Percentiles rank a stretch among this genome's conserved stretches.
Evolutionary conservation across 2,113 vertebrate species (phyloP).

Genomic region (Glareola pratincola): DNA sequence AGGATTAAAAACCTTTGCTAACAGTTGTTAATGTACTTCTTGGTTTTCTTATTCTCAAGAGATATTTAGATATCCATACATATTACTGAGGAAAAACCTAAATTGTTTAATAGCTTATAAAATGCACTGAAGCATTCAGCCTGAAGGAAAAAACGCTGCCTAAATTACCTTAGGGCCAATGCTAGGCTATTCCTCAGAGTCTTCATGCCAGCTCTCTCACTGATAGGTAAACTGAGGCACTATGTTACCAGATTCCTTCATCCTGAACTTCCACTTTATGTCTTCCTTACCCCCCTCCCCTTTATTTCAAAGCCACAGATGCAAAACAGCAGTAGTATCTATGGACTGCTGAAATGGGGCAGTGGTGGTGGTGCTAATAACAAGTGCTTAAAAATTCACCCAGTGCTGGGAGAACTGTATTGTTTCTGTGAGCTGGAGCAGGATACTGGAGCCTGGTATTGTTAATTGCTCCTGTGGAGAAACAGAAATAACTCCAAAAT

Average conservation of each 20-base stretch:
- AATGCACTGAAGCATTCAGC: neutral
- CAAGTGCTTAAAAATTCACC: neutral
- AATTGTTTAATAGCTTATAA: conserved; percentile 1
- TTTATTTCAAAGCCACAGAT: neutral
- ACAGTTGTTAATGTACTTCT: neutral
- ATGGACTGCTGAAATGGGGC: neutral
- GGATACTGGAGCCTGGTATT: neutral
- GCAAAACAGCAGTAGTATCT: neutral
- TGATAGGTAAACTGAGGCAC: neutral
- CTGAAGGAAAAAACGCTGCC: neutral
- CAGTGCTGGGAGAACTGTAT: neutral
- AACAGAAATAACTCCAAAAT: neutral
- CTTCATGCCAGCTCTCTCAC: neutral
- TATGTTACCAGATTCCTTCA: neutral
- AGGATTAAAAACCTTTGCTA: neutral
- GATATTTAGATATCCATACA: neutral
- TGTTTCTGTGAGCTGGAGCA: neutral
- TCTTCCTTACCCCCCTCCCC: neutral
- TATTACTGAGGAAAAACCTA: neutral
- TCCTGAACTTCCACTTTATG: neutral
- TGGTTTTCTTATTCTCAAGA: neutral
- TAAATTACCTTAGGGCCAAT: neutral
- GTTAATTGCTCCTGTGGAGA: neutral
- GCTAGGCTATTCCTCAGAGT: neutral
- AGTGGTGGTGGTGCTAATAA: neutral